phyloP scores from a whole-genome alignment of 1,140 invertebrate genomes.

The Schlechtendalia chinensis region DNA sequence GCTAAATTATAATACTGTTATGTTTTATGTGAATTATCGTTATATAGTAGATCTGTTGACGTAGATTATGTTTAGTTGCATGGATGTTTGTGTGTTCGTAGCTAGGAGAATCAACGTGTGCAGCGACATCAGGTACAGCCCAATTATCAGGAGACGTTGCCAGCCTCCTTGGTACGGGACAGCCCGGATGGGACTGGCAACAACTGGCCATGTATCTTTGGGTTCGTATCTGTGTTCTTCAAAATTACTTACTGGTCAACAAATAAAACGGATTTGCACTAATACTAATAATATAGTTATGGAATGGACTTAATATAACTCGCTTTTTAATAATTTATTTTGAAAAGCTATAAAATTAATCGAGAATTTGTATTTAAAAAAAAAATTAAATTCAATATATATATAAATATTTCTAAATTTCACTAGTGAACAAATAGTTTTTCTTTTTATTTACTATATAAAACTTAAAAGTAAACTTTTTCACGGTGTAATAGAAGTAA shows the following conservation, averaged over 20 bases:
- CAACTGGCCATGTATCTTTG: constrained; percentile 71
- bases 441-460: not conserved
- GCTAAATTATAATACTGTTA: constrained; percentile 27
- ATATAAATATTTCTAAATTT: not conserved
- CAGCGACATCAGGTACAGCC: constrained; percentile 46
- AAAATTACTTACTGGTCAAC: constrained; percentile 44
- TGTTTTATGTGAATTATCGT: constrained; percentile 35
- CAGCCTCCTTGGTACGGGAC: constrained; percentile 51
- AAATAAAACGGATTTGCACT: constrained; percentile 35
- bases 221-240: constrained; percentile 61
- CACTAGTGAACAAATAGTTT: not conserved
- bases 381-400: not conserved
- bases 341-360: constrained; percentile 16
- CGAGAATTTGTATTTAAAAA: not conserved
- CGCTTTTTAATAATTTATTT: constrained; percentile 27
- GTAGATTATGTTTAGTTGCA: constrained; percentile 51
- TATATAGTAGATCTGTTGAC: constrained; percentile 45
- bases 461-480: not conserved
- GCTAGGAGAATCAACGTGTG: constrained; percentile 48
- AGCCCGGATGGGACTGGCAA: constrained; percentile 65
- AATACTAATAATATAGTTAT: constrained; percentile 30
- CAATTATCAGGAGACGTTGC: constrained; percentile 52
- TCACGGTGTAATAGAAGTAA: too few relatives aligned
- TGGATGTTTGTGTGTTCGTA: constrained; percentile 50
- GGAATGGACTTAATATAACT: constrained; percentile 18